These are phyloP conservation scores for Pyralis farinalis DNA, from an alignment of 2,888 invertebrate species.

Conservation along the genomic window DNA sequence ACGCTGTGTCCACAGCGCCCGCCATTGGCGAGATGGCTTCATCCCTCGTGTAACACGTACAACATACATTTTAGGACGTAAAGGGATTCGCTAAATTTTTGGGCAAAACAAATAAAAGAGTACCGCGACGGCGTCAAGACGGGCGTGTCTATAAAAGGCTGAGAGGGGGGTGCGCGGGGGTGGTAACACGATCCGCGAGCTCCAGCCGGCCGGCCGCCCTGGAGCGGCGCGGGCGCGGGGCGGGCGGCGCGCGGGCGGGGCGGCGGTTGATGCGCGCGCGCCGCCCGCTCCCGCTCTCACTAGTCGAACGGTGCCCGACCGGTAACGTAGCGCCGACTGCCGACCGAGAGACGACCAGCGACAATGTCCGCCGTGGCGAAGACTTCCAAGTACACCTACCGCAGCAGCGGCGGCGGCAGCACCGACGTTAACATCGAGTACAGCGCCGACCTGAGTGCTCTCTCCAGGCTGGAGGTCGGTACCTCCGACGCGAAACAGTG, in stretches of 20 bases:
- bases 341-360: conserved; percentile 79
- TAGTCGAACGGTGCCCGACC: conserved; percentile 81
- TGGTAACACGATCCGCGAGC: conserved; percentile 80
- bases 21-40: conserved; percentile 14
- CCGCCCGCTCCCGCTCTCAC: conserved; percentile 73
- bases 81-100: conserved; percentile 72
- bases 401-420: conserved; percentile 90
- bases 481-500: conserved; percentile 47
- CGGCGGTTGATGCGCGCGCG: conserved; percentile 52
- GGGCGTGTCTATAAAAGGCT: conserved; percentile 81
- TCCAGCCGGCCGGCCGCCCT: conserved; percentile 76
- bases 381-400: conserved; percentile 95
- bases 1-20: conserved; percentile 17
- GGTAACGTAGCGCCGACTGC: conserved; percentile 81
- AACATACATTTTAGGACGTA: conserved; percentile 27
- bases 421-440: conserved; percentile 98
- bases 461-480: conserved; percentile 95
- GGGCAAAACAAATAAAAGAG: conserved; percentile 77
- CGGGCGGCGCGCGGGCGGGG: conserved; percentile 26
- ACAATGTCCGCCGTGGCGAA: conserved; percentile 90
- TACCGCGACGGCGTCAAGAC: conserved; percentile 61
- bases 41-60: conserved; percentile 14
- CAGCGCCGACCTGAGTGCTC: conserved; percentile 95
- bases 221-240: conserved; percentile 44
- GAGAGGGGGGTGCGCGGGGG: conserved; percentile 79